Percentiles rank a stretch among this genome's conserved stretches.
Conservation (phyloP, 2,797 vertebrate species). For the Jordanella pulchra region DNA sequence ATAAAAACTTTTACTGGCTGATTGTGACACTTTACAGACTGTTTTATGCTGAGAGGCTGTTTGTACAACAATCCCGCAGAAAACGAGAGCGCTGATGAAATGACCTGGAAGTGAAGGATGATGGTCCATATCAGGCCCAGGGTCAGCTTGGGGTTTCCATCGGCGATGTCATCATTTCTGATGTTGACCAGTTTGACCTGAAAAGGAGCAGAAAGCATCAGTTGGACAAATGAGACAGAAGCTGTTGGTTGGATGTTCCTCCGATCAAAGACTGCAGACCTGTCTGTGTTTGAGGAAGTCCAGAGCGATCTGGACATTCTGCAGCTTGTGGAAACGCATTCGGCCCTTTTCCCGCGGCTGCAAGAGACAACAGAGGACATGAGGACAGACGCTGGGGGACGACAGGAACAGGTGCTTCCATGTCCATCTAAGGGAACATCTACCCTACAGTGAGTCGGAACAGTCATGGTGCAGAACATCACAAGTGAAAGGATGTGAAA, state of each 20-base stretch:
- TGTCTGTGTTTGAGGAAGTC: constrained; percentile 95
- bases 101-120: constrained; percentile 98
- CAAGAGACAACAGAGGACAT: constrained; percentile 34
- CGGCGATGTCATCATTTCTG: constrained; percentile 95
- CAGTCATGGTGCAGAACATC: constrained; percentile 41
- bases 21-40: no score
- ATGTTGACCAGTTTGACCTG: constrained; percentile 97
- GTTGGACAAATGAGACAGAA: background rate
- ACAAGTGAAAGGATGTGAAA: constrained; percentile 59
- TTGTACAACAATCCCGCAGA: no score
- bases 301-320: constrained; percentile 97
- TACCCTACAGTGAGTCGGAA: background rate
- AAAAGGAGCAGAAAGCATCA: background rate
- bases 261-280: constrained; percentile 79
- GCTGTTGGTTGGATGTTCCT: no score
- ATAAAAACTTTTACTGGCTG: background rate
- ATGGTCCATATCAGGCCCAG: constrained; percentile 98
- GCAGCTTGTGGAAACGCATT: constrained; percentile 97
- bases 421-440: constrained; percentile 29
- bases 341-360: constrained; percentile 89
- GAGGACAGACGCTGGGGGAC: constrained; percentile 12
- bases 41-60: no score
- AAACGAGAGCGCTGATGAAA: no score
- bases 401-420: constrained; percentile 12
- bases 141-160: constrained; percentile 96